phyloP scores from a whole-genome alignment of 2,797 vertebrate species.

The Fratercula arctica region DNA sequence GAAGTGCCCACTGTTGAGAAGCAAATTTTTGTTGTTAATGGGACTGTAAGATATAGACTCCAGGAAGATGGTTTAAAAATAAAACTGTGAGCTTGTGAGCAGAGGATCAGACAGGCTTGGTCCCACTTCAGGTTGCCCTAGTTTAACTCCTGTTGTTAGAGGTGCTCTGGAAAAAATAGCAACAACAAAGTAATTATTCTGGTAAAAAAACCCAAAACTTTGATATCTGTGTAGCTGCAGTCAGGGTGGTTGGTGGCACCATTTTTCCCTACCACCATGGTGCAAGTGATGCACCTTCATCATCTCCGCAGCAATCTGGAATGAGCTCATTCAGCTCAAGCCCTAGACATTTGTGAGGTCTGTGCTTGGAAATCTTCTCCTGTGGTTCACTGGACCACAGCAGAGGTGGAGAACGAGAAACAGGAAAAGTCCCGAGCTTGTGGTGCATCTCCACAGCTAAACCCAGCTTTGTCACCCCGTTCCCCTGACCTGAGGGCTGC shows the following conservation, averaged over 20 bases:
- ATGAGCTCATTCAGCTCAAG: not conserved
- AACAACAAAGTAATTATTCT: not conserved
- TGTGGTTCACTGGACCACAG: not conserved
- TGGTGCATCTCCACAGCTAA: not conserved
- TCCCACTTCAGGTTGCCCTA: not conserved
- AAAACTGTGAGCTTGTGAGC: not conserved
- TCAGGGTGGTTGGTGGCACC: not conserved
- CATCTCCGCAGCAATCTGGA: not conserved
- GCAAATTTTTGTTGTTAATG: not conserved
- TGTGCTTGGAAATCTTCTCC: not conserved
- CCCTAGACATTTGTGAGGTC: not conserved
- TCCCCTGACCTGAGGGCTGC: not conserved
- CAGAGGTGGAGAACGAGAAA: not conserved
- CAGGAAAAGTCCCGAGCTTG: not conserved
- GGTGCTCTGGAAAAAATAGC: not conserved
- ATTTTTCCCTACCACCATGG: not conserved
- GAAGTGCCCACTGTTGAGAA: not conserved
- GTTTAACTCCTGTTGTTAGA: not conserved
- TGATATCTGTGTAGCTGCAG: not conserved
- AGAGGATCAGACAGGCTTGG: not conserved
- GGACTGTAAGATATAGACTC: not conserved
- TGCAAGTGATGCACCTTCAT: not conserved
- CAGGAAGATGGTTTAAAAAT: not conserved
- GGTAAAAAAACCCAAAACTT: not conserved
- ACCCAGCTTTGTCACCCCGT: not conserved